Evolutionary conservation across 37 sponge, comb jelly and placozoan genomes (phyloP).

Genomic region (Crambe crambe): DNA sequence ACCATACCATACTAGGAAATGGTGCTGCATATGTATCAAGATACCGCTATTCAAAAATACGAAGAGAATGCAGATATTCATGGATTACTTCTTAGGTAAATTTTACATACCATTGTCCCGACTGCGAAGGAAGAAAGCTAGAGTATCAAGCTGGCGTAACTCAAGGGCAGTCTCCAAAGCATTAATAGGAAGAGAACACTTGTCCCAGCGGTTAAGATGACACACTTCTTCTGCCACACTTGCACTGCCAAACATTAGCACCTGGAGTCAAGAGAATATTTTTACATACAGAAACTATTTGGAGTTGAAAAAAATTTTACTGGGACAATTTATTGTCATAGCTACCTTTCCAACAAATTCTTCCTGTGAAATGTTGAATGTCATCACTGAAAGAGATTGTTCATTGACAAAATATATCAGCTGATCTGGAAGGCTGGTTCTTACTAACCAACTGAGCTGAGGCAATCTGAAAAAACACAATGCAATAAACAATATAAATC

Average conservation of each 20-base stretch:
- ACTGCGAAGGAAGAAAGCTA: constrained; percentile 84
- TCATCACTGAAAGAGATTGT: constrained; percentile 24
- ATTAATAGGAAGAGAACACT: constrained; percentile 81
- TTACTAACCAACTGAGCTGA: constrained; percentile 46
- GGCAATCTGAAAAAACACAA: constrained; percentile 15
- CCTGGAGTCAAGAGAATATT: constrained; percentile 15
- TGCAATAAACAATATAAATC: not conserved
- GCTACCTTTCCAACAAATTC: constrained; percentile 64
- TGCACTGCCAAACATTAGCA: constrained; percentile 83
- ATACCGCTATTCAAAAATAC: too few species aligned
- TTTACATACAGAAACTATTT: not conserved
- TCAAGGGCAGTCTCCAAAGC: constrained; percentile 85
- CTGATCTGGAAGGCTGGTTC: constrained; percentile 16
- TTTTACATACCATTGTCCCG: too few species aligned
- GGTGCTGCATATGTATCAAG: too few species aligned
- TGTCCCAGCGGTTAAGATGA: constrained; percentile 88
- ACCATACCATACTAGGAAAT: too few species aligned
- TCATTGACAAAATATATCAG: constrained; percentile 31
- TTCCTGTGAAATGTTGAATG: constrained; percentile 50
- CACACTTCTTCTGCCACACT: constrained; percentile 81
- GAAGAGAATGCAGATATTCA: too few species aligned
- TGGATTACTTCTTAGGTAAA: too few species aligned
- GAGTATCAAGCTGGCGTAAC: constrained; percentile 86
- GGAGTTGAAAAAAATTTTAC: too few species aligned
- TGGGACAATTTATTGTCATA: too few species aligned